Evolutionary conservation across 1,140 invertebrate genomes (phyloP), one percentile per base, ranked within the genome.

Genomic region (Zaprionus africanus): DNA sequence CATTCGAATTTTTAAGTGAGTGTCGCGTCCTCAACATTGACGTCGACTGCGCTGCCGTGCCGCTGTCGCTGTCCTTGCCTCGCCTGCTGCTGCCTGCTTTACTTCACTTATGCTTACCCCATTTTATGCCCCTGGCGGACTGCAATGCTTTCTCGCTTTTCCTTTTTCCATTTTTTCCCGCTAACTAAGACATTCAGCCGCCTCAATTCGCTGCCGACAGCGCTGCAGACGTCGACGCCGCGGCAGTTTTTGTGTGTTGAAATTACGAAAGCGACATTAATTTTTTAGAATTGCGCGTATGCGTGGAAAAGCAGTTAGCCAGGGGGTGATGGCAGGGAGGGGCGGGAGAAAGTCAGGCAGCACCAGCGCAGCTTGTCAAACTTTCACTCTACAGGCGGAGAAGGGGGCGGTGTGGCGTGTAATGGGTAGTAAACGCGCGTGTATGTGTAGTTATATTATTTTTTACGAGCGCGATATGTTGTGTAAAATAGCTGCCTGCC

Each of bases 401-500:
- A 19, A 17, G 15, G 58, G 17, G 9, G 0, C 7, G 34, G 19
- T 4, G 51, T 31, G 26, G 6, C 62, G 54, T 83, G 71, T 82
- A 79, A 77, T 86, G 79, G 74, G 77, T 80, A 81, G 84, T 81
- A 79, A 88, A 65, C 71, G 81, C 81, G 78, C 78, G 66, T 84
- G 87, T 83, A 74, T 81, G 87, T 81, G 87, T 84, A 87, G 80
- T 87, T 90, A 82, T 91, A 84, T 91, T 91, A 91, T 87, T 91
- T 90, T 91, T 91, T 91, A 91, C 82, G 87, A 91, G 80, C 87
- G 64, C 82, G 80, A 91, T 91, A 91, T 90, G 82, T 87, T 91
- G 87, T 91, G 81, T 80, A 84, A 91, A 91, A 91, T 84, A 78
- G 82, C 87, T 4, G 41, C 19, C 49, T 11, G 12, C 24, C 4